Percentiles rank a stretch among this genome's conserved stretches.
phyloP scores from a whole-genome alignment of 2,113 vertebrate species.

The Chloropsis hardwickii region DNA sequence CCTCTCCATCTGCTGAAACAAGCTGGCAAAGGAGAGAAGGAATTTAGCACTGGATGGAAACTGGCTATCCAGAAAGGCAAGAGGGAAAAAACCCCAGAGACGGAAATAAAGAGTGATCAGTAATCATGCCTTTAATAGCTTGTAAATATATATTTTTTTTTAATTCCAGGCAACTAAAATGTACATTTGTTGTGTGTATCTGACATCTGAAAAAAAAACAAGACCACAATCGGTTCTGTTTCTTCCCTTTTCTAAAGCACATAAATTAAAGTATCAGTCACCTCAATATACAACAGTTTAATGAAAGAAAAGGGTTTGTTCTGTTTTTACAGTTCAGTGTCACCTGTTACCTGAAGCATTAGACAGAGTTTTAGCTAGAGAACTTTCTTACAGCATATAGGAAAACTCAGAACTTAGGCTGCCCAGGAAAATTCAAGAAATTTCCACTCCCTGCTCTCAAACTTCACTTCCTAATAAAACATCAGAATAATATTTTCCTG shows the following conservation, averaged over 20 bases:
- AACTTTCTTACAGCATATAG: neutral
- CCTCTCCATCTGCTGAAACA: neutral
- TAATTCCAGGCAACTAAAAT: slow-evolving; percentile 37
- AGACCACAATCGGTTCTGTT: neutral
- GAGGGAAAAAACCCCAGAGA: neutral
- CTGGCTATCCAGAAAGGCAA: neutral
- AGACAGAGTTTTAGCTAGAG: neutral
- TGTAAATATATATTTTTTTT: slow-evolving; percentile 32
- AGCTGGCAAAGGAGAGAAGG: neutral
- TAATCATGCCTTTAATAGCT: slow-evolving; percentile 58
- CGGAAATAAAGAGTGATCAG: slow-evolving; percentile 16
- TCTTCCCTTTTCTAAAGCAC: slow-evolving; percentile 45
- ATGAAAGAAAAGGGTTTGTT: neutral
- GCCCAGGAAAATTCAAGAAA: neutral
- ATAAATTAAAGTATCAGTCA: slow-evolving; percentile 45
- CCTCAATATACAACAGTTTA: neutral
- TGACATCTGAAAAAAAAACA: slow-evolving; percentile 33
- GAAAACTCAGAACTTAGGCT: neutral
- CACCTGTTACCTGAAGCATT: neutral
- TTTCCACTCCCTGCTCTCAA: neutral
- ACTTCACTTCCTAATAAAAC: slow-evolving; percentile 2
- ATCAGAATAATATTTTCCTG: neutral
- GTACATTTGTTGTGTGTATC: slow-evolving; percentile 46
- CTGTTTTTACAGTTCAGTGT: slow-evolving; percentile 9
- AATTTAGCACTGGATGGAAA: neutral